These are phyloP conservation scores for Lasioglossum calceatum DNA, from an alignment of 2,888 invertebrate species.

Conservation along the genomic window DNA sequence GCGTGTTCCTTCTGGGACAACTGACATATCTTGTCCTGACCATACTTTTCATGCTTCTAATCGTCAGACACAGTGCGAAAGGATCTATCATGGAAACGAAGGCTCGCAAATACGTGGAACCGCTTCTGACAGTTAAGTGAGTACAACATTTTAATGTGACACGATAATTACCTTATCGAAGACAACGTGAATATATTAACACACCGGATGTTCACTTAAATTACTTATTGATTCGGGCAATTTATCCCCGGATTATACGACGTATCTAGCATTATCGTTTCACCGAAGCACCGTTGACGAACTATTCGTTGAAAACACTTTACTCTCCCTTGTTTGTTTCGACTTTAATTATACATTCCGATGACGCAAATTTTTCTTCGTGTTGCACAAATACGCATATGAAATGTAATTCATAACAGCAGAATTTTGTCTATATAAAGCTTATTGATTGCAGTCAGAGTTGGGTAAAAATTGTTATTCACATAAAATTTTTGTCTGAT, in stretches of 20 bases:
- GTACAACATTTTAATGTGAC: slow-evolving; percentile 48
- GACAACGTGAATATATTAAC: neutral
- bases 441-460: too few species aligned
- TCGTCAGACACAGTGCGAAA: slow-evolving; percentile 90
- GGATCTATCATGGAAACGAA: slow-evolving; percentile 92
- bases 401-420: too few species aligned
- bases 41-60: slow-evolving; percentile 87
- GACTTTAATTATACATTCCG: neutral
- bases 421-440: too few species aligned
- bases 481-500: too few species aligned
- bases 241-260: neutral
- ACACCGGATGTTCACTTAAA: neutral
- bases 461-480: too few species aligned
- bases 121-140: slow-evolving; percentile 90
- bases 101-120: slow-evolving; percentile 89
- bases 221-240: neutral
- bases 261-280: neutral
- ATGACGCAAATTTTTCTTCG: neutral
- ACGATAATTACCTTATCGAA: neutral
- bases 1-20: slow-evolving; percentile 90
- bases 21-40: slow-evolving; percentile 88
- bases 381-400: neutral
- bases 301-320: neutral
- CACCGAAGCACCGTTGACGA: neutral
- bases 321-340: neutral